Percentiles rank a stretch among this genome's conserved stretches.
Evolutionary conservation across 1,140 invertebrate genomes (phyloP).

Genomic region (Eupeodes corollae): DNA sequence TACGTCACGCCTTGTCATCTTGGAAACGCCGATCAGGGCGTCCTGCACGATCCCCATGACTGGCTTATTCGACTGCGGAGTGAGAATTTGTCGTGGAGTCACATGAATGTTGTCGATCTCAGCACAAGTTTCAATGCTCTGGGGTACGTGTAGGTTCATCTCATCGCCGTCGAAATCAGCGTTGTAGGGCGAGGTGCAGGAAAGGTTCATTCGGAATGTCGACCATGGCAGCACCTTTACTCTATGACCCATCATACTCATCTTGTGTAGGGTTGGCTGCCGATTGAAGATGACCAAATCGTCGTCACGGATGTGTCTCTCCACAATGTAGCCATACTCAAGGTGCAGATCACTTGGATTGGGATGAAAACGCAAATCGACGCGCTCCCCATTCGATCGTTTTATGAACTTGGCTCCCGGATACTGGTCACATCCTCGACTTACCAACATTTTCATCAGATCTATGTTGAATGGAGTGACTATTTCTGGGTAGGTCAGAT

Average conservation of each 20-base stretch:
- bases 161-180: constrained; percentile 99
- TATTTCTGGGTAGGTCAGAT: constrained; percentile 95
- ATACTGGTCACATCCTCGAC: constrained; percentile 89
- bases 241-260: constrained; percentile 99
- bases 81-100: constrained; percentile 93
- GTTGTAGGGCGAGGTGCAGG: constrained; percentile 96
- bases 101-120: constrained; percentile 95
- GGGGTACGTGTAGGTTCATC: constrained; percentile 98
- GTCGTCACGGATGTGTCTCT: constrained; percentile 91
- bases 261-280: constrained; percentile 96
- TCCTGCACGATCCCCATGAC: constrained; percentile 99
- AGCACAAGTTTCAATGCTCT: constrained; percentile 95
- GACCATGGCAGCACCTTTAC: constrained; percentile 95
- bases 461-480: constrained; percentile 98
- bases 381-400: constrained; percentile 91
- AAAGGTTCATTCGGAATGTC: constrained; percentile 82
- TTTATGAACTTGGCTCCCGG: constrained; percentile 96
- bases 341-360: constrained; percentile 96
- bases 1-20: constrained; percentile 97
- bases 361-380: constrained; percentile 93
- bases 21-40: constrained; percentile 89
- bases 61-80: constrained; percentile 88
- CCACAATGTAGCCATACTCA: constrained; percentile 93
- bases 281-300: constrained; percentile 98
- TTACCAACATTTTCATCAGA: constrained; percentile 88